Conservation (phyloP, 2,113 vertebrate species). For the Mustelus asterias region DNA sequence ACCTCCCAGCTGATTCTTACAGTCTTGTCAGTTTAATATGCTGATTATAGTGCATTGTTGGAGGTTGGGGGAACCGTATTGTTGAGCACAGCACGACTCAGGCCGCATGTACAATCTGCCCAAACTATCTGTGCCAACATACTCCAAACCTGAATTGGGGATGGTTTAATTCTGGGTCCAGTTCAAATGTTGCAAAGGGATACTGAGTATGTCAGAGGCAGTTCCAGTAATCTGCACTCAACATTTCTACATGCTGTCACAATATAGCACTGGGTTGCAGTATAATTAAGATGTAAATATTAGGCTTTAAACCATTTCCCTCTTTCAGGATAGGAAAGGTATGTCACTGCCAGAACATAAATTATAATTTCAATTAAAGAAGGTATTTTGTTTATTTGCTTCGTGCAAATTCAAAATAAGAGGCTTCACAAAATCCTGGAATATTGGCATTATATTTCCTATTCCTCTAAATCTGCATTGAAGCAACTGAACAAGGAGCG, state of each 20-base stretch:
- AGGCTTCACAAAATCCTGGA: not conserved
- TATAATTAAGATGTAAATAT: not conserved
- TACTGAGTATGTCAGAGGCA: not conserved
- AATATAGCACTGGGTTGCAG: not conserved
- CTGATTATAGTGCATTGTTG: not conserved
- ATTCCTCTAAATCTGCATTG: not conserved
- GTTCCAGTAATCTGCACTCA: not conserved
- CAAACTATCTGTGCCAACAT: not conserved
- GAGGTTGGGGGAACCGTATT: not conserved
- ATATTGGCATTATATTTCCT: not conserved
- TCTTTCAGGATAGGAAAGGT: not conserved
- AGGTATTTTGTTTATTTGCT: not conserved
- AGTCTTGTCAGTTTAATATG: not conserved
- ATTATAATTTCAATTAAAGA: not conserved
- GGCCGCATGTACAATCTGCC: not conserved
- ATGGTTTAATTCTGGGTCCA: not conserved
- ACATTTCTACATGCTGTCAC: not conserved
- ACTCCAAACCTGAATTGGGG: not conserved
- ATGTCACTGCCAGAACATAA: not conserved
- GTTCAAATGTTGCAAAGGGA: not conserved
- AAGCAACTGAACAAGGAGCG: not conserved
- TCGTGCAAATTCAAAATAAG: not conserved
- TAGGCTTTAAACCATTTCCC: not conserved
- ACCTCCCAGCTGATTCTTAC: not conserved
- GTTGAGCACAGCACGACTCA: not conserved